Base-by-base conservation (phyloP, 2,113 vertebrate species). In the Turnix velox region DNA sequence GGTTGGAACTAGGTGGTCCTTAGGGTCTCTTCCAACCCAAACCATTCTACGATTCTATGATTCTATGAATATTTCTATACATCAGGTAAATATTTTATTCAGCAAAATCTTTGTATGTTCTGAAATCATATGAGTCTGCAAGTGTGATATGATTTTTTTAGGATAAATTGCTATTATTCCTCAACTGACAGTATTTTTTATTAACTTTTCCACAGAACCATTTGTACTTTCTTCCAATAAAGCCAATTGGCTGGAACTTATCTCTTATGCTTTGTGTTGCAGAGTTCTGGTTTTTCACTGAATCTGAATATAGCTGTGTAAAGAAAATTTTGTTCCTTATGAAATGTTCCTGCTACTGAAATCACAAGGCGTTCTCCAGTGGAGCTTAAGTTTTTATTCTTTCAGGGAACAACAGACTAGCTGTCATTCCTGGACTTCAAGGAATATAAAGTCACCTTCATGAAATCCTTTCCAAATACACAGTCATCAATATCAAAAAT, bases 281-380 rank as follows among this genome's bases (percentile, higher is more conserved):
- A 43, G 28, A n/a, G 5, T 73, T 52, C 15, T 2, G 1, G 7
- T 66, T 68, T 24, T 57, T 30, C 7, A n/a, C 0, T 0, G 1
- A 54, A 25, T 22, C 11, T 48, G 4, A 65, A 23, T 8, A 54
- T 52, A 71, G 3, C 15, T 33, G 12, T 16, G 13, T 42, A 63
- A 88, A 46, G 15, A 81, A 37, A 1, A 2, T n/a, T 81, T 57
- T 35, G 2, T 45, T 78, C 33, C 58, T 8, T 22, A 11, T 13
- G 9, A 30, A 67, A 14, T 43, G 31, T 10, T 54, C 11, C 6
- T 57, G 16, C 25, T 62, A 63, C 31, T 82, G 39, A 57, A 58
- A 66, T 45, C 33, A 74, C 7, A 78, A 74, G 6, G 4, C 30
- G 28, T 27, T n/a, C 6, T 71, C 11, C 6, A 45, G 28, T 7